phyloP scores from a whole-genome alignment of 37 sponge, comb jelly and placozoan species.

The Axinella damicornis region DNA sequence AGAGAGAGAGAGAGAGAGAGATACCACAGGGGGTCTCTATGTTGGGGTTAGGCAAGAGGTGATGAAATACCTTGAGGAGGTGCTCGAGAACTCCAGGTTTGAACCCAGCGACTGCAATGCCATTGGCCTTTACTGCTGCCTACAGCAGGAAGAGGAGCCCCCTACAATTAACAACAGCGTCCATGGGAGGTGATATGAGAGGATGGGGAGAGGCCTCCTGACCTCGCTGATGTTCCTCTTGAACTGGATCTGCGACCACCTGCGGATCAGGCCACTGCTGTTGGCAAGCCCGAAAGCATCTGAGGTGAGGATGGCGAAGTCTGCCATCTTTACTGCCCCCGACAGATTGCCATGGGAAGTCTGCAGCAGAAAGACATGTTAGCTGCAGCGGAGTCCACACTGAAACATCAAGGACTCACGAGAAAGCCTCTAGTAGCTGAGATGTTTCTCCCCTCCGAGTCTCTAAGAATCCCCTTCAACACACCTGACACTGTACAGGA shows the following conservation, averaged over 20 bases:
- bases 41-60: no score
- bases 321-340: constrained; percentile 35
- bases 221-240: constrained; percentile 18
- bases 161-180: no score
- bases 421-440: constrained; percentile 44
- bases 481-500: constrained; percentile 11
- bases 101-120: constrained; percentile 40
- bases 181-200: no score
- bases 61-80: not conserved
- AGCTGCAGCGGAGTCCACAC: no score
- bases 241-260: constrained; percentile 44
- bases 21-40: no score
- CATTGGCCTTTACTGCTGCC: constrained; percentile 32
- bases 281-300: constrained; percentile 23
- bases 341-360: constrained; percentile 41
- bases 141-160: not conserved
- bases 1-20: no score
- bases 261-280: constrained; percentile 25
- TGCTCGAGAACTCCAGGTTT: not conserved
- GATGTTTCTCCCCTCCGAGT: constrained; percentile 14
- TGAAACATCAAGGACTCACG: no score
- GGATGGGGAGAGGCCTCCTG: not conserved
- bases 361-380: constrained; percentile 12
- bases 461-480: constrained; percentile 28
- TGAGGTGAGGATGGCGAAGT: constrained; percentile 39